Evolutionary conservation across 2,113 vertebrate species (phyloP).

Genomic region (Sinocyclocheilus maitianheensis): DNA sequence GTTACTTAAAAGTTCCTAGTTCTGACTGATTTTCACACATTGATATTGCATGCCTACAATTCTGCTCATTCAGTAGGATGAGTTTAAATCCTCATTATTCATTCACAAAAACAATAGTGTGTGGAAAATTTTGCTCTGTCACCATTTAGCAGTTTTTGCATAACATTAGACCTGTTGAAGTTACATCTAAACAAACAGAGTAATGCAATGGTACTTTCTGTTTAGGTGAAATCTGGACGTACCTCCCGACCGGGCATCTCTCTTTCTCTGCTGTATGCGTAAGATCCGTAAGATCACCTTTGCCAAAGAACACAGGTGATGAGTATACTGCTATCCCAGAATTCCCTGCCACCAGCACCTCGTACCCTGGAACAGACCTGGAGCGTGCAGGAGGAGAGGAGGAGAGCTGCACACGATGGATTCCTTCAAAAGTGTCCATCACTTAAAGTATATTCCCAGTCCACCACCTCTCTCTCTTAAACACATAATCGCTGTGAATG

Average conservation of each 20-base stretch:
- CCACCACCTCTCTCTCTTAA: neutral
- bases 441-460: neutral
- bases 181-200: neutral
- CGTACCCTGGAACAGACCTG: constrained; percentile 67
- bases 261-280: constrained; percentile 45
- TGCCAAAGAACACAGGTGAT: constrained; percentile 68
- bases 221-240: constrained; percentile 14
- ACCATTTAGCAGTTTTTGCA: neutral
- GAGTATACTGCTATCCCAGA: constrained; percentile 73
- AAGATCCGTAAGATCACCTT: constrained; percentile 44
- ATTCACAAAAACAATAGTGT: neutral
- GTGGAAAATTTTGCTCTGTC: neutral
- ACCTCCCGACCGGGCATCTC: constrained; percentile 71
- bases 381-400: constrained; percentile 64
- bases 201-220: neutral
- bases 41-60: neutral
- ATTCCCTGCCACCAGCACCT: constrained; percentile 66
- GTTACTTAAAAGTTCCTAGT: neutral
- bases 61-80: neutral
- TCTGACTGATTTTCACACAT: neutral
- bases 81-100: neutral
- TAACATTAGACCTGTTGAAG: neutral
- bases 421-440: constrained; percentile 78
- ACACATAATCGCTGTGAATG: neutral
- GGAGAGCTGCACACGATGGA: constrained; percentile 73